Conservation (phyloP, 2,888 invertebrate species). For the Monoplex corrugatus region DNA sequence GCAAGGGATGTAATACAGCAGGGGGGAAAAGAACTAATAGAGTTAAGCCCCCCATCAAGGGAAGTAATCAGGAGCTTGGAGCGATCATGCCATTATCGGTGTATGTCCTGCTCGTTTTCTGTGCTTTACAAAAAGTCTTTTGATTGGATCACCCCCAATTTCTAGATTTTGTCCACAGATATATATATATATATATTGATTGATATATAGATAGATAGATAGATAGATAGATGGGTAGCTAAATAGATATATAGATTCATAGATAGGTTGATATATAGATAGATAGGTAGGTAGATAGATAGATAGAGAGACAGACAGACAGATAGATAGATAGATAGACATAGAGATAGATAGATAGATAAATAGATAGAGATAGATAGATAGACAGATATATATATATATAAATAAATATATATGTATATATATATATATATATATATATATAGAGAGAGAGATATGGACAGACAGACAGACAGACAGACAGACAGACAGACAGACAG, state of each 20-base stretch:
- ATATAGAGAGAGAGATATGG: no score
- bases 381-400: neutral
- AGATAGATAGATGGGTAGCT: neutral
- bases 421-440: neutral
- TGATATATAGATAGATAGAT: neutral
- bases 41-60: neutral
- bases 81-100: neutral
- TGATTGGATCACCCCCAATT: neutral
- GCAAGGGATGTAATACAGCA: neutral
- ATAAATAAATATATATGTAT: neutral
- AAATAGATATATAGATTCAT: no score
- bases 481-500: no score
- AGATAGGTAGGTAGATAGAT: no score
- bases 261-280: no score
- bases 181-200: neutral
- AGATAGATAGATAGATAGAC: neutral
- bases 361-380: neutral
- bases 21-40: neutral
- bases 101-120: neutral
- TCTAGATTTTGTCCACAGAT: neutral
- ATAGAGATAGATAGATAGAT: neutral
- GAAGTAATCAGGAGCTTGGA: neutral
- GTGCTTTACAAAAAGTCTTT: neutral
- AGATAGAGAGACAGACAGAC: no score
- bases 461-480: no score